Conservation (phyloP, 2,797 vertebrate species). For the Tokudaia tokunoshimensis region DNA sequence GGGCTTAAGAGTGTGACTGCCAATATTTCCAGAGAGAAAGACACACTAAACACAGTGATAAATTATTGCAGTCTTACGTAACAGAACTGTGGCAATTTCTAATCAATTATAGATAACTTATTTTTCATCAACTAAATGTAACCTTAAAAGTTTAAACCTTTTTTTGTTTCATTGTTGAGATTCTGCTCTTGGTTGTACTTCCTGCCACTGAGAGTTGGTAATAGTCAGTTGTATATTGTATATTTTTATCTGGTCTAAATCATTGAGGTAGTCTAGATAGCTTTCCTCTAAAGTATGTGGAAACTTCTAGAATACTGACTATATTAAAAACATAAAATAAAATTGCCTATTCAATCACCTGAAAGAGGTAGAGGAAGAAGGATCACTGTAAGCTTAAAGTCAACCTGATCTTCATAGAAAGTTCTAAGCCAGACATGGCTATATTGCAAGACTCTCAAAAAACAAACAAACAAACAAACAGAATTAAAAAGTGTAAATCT, state of each 20-base stretch:
- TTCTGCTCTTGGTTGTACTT: background rate
- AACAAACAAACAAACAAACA: background rate
- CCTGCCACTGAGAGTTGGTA: background rate
- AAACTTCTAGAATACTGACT: constrained; percentile 43
- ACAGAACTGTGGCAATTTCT: background rate
- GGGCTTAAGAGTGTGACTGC: background rate
- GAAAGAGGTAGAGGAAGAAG: background rate
- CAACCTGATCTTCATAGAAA: background rate
- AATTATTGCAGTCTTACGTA: constrained; percentile 7
- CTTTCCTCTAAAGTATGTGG: background rate
- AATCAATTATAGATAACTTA: constrained; percentile 2
- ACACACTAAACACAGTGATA: background rate
- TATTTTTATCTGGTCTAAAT: background rate
- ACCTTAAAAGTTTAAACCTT: constrained; percentile 38
- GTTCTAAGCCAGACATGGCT: background rate
- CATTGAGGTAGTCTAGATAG: background rate
- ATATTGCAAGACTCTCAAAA: background rate
- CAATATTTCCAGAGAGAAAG: constrained; percentile 16
- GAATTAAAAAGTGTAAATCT: background rate
- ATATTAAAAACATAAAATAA: background rate
- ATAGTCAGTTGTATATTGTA: constrained; percentile 14
- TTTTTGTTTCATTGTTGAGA: background rate
- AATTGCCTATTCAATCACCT: background rate
- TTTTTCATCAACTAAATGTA: background rate
- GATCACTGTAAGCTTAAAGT: background rate